These are phyloP conservation scores for Triops cancriformis DNA, from an alignment of 1,140 invertebrate genomes.

Conservation along the genomic window DNA sequence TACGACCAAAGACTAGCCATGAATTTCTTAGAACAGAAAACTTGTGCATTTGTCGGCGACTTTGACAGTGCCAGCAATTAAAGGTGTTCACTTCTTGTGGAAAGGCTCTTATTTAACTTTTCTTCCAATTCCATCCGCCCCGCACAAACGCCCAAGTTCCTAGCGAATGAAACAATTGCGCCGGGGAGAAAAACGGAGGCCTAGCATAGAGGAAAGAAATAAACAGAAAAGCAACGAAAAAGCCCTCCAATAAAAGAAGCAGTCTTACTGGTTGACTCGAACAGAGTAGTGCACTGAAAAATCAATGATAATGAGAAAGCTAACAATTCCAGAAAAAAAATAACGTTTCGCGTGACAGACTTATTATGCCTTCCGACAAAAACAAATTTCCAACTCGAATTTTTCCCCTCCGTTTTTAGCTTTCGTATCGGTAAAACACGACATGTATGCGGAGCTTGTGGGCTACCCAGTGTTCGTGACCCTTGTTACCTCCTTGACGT, in stretches of 20 bases:
- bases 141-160: neutral
- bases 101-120: neutral
- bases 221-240: too few relatives aligned
- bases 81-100: neutral
- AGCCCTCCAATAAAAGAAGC: neutral
- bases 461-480: constrained; percentile 9
- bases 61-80: neutral
- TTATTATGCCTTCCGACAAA: neutral
- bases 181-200: neutral
- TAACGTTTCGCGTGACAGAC: neutral
- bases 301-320: constrained; percentile 6
- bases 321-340: neutral
- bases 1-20: neutral
- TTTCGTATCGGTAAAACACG: neutral
- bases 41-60: constrained; percentile 8
- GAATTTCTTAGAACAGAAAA: neutral
- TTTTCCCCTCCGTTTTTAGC: neutral
- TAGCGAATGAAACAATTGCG: neutral
- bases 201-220: too few relatives aligned
- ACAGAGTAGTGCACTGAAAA: neutral
- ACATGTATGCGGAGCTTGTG: neutral
- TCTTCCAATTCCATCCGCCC: neutral
- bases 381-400: neutral
- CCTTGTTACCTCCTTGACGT: neutral
- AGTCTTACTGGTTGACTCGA: neutral